Base-by-base conservation (phyloP, 2,888 invertebrate genomes). In the Amblyteles armatorius region DNA sequence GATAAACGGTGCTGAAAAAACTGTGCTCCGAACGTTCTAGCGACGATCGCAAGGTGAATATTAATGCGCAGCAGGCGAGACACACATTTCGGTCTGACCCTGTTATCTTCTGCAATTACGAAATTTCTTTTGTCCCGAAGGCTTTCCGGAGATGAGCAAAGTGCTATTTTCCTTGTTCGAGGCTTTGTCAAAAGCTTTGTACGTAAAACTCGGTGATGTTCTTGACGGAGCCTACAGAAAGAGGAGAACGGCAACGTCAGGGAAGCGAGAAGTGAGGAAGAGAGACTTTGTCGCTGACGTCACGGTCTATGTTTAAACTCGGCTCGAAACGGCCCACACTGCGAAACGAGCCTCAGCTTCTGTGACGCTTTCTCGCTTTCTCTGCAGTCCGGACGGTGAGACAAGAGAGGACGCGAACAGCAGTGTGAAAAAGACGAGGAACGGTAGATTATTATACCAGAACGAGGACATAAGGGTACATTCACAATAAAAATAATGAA, bases 231-330 rank as follows among this genome's bases (percentile, higher is more conserved):
- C 57, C 50, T 26, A 13, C 57, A 26, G 44, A 76, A 55, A 16
- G 26, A 78, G 65, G 50, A 48, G 80, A 57, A 60, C 67, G 57
- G 65, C 65, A 67, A 77, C 78, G 79, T 82, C 82, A 71, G 74
- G 67, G 78, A 76, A 63, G 36, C 57, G 76, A 82, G 82, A 44
- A 76, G 57, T 55, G 57, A 71, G 67, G 63, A 52, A 71, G 57
- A 63, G 55, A 63, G 63, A 80, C 79, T 84, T 76, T 65, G 57
- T 76, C 84, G 60, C 85, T 91, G 91, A 91, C 90, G 91, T 91
- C 91, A 91, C 87, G 69, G 65, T 83, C 91, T 91, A 91, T 89
- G 90, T 91, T 91, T 91, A 91, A 91, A 91, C 90, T 78, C 86
- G 84, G 79, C 87, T 82, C 76, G 78, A 76, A 86, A 78, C 87